Conservation (phyloP, 2,797 vertebrate species). For the Threskiornis aethiopicus region DNA sequence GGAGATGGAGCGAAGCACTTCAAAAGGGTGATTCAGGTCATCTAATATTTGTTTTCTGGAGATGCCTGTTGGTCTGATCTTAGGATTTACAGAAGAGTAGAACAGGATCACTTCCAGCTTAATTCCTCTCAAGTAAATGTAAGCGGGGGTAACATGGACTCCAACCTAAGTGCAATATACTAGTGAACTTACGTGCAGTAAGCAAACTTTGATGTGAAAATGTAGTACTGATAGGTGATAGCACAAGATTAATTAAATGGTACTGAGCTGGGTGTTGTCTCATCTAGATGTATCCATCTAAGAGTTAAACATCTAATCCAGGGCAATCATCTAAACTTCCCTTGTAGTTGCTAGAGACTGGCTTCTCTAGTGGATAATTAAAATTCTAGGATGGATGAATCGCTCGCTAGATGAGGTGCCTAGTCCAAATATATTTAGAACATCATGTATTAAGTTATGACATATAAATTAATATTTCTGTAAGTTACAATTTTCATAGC, state of each 20-base stretch:
- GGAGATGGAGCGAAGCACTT: neutral
- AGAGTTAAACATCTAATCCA: neutral
- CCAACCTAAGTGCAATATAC: slow-evolving; percentile 26
- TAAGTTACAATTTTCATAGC: slow-evolving; percentile 40
- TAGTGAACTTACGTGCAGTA: neutral
- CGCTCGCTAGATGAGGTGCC: neutral
- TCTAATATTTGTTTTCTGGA: neutral
- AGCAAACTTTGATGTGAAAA: slow-evolving; percentile 14
- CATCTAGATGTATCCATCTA: neutral
- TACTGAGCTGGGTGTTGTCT: neutral
- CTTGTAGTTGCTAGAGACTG: neutral
- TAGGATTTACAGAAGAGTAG: neutral
- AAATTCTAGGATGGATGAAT: neutral
- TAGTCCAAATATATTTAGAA: slow-evolving; percentile 18
- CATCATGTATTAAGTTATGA: slow-evolving; percentile 31
- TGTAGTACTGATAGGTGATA: neutral
- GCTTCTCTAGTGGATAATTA: neutral
- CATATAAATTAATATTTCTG: slow-evolving; percentile 24
- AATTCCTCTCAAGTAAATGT: neutral
- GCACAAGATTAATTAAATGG: neutral
- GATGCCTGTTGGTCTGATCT: neutral
- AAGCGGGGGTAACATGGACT: neutral
- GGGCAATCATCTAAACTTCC: neutral
- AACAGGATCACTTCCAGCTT: neutral
- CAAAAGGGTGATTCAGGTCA: neutral